Evolutionary conservation across 2,888 invertebrate species (phyloP).

Genomic region (Tetheella fluctuosa): DNA sequence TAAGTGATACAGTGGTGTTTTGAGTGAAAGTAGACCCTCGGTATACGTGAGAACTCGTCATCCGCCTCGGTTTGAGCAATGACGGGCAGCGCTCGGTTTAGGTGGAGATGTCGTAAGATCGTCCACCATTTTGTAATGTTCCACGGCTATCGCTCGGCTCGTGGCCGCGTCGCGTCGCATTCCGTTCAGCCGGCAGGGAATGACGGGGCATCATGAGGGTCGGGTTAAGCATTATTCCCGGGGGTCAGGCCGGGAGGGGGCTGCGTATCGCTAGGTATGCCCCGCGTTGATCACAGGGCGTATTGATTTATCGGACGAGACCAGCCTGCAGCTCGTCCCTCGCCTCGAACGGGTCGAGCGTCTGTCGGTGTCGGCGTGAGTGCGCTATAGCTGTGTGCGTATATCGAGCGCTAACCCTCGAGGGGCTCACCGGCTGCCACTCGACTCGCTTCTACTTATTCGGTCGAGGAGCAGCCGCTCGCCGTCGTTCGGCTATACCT

Average conservation of each 20-base stretch:
- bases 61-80: constrained; percentile 80
- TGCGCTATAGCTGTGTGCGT: constrained; percentile 76
- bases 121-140: constrained; percentile 84
- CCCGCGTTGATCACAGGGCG: constrained; percentile 68
- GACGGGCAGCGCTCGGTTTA: constrained; percentile 79
- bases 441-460: constrained; percentile 82
- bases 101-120: constrained; percentile 85
- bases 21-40: constrained; percentile 82
- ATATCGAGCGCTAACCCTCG: constrained; percentile 83
- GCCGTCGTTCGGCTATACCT: constrained; percentile 72
- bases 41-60: constrained; percentile 81
- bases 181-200: constrained; percentile 79
- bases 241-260: constrained; percentile 77
- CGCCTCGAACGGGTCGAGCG: constrained; percentile 70
- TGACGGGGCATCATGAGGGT: constrained; percentile 75
- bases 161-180: constrained; percentile 80
- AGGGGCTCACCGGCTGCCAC: constrained; percentile 81
- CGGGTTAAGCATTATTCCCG: constrained; percentile 77
- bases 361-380: constrained; percentile 79
- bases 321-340: constrained; percentile 78
- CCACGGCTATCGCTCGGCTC: constrained; percentile 80
- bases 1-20: constrained; percentile 66
- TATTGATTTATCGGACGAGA: constrained; percentile 83
- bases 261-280: constrained; percentile 66
- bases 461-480: constrained; percentile 79